A percentile compares a stretch with the other conserved stretches of the same genome.
These are phyloP conservation scores for Muntiacus muntjak DNA, from an alignment of 2,113 vertebrate species.

Conservation along the genomic window DNA sequence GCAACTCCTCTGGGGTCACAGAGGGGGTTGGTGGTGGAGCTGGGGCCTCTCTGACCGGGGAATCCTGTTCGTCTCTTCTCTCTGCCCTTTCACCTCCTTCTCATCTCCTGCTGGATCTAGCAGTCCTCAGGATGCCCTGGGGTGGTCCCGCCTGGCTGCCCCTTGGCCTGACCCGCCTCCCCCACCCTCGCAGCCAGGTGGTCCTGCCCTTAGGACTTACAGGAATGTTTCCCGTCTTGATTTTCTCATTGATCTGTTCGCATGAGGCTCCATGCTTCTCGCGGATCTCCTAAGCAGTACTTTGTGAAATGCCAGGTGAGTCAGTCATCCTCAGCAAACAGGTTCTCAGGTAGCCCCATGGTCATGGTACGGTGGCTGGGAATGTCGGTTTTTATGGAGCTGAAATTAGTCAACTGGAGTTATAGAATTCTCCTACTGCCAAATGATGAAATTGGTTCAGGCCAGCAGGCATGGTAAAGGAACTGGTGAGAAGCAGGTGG, in stretches of 20 bases:
- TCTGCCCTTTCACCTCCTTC: not conserved
- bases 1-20: not conserved
- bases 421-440: not conserved
- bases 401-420: not conserved
- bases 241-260: not conserved
- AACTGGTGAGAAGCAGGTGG: not conserved
- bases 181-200: fast-evolving
- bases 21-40: not conserved
- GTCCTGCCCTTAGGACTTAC: not conserved
- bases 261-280: not conserved
- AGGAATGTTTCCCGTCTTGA: not conserved
- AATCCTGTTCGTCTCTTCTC: not conserved
- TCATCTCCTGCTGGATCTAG: not conserved
- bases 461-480: not conserved
- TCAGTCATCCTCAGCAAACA: not conserved
- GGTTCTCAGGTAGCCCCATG: not conserved
- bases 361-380: too few relatives aligned
- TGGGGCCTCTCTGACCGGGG: too few relatives aligned
- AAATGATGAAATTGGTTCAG: not conserved
- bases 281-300: not conserved
- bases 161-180: not conserved
- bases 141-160: not conserved
- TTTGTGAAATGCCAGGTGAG: not conserved
- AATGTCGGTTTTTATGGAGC: not conserved
- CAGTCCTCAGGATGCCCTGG: not conserved